Evolutionary conservation across 2,113 vertebrate genomes (phyloP), one percentile per base, ranked within the genome.

Genomic region (Chlorodrepanis virens): DNA sequence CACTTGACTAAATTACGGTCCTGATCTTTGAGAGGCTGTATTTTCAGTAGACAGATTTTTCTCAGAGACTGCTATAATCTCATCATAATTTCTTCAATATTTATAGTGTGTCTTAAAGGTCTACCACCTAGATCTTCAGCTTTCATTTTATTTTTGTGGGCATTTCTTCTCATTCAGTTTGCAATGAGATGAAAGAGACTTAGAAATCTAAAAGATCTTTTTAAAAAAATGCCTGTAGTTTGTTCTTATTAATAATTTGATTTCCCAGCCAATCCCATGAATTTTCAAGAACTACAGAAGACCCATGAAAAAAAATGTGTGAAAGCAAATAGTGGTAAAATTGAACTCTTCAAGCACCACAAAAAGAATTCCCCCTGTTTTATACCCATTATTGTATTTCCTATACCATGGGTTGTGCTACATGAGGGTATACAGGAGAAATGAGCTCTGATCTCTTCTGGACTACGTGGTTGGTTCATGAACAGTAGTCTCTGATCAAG

Each of bases 61-160:
- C 57, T 89, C 52, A 87, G 59, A 65, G 77, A 70, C 37, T 65
- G 49, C 54, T 80, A 27, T 42, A 50, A 80, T 47, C 50, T 89
- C 39, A 45, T 61, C 47, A 59, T 77, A 85, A 94, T 50, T 95
- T 86, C 86, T 80, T 54, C 83, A 94, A 54, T 85, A 93, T 92
- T 94, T 90, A 77, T 61, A 82, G 56, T 35, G 45, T 70, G 33
- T 82, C 84, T 89, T 59, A 75, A 75, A 93, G 69, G 65, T 70
- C 65, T 71, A 68, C 54, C 56, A 78, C 25, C 60, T 71, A 82
- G 52, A 75, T 78, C 59, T 89, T 45, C 44, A 75, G 33, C 21
- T 89, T 85, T 65, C 44, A 56, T 57, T 69, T 75, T 74, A 20
- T 72, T 90, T 90, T 92, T 74, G 45, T 17, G 18, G 25, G 40